Conservation (phyloP, 2,113 vertebrate genomes). For the Nettapus auritus region DNA sequence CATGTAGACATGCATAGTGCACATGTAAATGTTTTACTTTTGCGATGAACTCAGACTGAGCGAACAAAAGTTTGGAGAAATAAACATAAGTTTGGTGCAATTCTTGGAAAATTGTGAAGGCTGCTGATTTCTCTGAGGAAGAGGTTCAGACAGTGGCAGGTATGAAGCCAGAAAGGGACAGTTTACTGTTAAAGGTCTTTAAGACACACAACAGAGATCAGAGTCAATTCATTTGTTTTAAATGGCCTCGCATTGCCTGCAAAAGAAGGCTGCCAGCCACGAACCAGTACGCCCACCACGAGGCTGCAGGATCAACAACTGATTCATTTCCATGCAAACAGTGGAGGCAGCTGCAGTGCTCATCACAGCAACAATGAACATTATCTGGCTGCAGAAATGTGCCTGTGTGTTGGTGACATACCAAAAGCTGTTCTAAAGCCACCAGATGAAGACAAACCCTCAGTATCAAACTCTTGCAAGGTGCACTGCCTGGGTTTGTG, state of each 20-base stretch:
- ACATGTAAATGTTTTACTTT: neutral
- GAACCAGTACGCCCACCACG: neutral
- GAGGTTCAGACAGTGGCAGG: neutral
- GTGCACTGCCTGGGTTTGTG: neutral
- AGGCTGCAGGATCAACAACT: slow-evolving; percentile 31
- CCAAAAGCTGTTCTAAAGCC: neutral
- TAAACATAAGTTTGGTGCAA: neutral
- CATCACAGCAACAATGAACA: neutral
- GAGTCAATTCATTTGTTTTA: neutral
- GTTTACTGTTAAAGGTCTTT: neutral
- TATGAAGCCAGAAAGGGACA: neutral
- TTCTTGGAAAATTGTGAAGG: neutral
- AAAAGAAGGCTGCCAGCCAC: neutral
- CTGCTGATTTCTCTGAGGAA: neutral
- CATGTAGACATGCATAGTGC: neutral
- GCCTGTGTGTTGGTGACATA: accelerated
- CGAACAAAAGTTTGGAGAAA: neutral
- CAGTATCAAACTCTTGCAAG: neutral
- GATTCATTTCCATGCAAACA: neutral
- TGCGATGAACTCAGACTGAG: neutral
- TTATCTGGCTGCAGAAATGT: neutral
- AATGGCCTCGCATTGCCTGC: neutral
- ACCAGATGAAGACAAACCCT: neutral
- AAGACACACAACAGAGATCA: neutral
- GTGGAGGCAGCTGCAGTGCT: neutral